Base-by-base conservation (phyloP, 2,113 vertebrate species). In the Dromaius novaehollandiae region DNA sequence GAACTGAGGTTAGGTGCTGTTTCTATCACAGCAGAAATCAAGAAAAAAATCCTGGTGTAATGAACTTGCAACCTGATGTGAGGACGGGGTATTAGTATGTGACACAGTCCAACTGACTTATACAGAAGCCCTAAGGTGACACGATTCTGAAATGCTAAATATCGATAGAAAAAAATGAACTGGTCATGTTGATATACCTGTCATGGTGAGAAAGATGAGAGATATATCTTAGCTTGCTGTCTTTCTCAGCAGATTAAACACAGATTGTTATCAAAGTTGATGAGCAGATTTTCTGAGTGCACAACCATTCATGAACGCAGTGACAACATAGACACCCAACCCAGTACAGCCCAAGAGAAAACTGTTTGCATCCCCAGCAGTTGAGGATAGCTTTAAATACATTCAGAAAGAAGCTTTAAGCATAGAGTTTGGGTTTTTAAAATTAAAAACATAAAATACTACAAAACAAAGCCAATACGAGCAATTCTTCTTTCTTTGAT, bases 361-460 rank as follows among this genome's bases (percentile, higher is more conserved):
- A 53, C 58, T 69, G 15, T 73, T 92, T 88, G 83, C 17, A 74
- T 70, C 40, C 25, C 44, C 75, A 79, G 65, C 48, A 38, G 3
- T 25, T 78, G 77, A 84, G 80, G 73, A 38, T 66, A 84, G 84
- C 76, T 94, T 60, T 56, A 65, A 94, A 75, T 82, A 76, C 0
- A 0, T 42, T 81, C 60, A 93, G 61, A 94, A 92, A 68, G 55
- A 92, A 84, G 46, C 14, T 84, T 88, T 86, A 55, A 93, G 73
- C 42, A 79, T 64, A 60, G 61, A 75, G 26, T 79, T 89, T 73
- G 7, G 26, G 4, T 26, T 65, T 91, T 90, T 91, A 51, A 88
- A 48, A 95, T 93, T 85, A 85, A 83, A 94, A 94, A n/a, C 42
- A 89, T 55, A 71, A 76, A 89, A 65, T 87, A 51, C 64, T 86